These are phyloP conservation scores for Tilapia sparmanii DNA, from an alignment of 2,113 vertebrate species.

Conservation along the genomic window DNA sequence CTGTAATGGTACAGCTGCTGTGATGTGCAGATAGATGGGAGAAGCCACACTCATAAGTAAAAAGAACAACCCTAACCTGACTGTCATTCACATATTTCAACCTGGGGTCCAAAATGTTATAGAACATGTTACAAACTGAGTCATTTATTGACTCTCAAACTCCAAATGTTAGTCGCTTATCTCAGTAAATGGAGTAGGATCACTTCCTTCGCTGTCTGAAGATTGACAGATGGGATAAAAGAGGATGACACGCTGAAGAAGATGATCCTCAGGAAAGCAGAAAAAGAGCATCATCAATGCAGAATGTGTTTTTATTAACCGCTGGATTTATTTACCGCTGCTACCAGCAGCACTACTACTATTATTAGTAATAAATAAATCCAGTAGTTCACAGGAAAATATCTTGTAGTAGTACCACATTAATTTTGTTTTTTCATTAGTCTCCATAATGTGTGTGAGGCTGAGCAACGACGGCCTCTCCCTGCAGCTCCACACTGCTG, in stretches of 20 bases:
- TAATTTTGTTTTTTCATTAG: slow-evolving; percentile 36
- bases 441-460: slow-evolving; percentile 76
- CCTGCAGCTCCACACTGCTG: slow-evolving; percentile 80
- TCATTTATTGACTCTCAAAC: background rate
- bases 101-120: background rate
- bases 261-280: background rate
- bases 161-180: background rate
- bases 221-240: background rate
- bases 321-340: background rate
- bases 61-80: background rate
- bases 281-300: background rate
- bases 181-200: background rate
- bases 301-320: background rate
- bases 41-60: background rate
- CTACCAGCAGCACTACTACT: background rate
- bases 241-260: background rate
- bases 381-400: background rate
- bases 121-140: accelerated
- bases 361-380: background rate
- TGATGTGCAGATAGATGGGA: background rate
- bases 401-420: background rate
- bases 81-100: background rate
- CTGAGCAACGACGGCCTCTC: slow-evolving; percentile 71
- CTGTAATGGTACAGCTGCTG: background rate
- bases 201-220: background rate